These are phyloP conservation scores for Penelope pileata DNA, from an alignment of 2,113 vertebrate genomes.

Conservation along the genomic window DNA sequence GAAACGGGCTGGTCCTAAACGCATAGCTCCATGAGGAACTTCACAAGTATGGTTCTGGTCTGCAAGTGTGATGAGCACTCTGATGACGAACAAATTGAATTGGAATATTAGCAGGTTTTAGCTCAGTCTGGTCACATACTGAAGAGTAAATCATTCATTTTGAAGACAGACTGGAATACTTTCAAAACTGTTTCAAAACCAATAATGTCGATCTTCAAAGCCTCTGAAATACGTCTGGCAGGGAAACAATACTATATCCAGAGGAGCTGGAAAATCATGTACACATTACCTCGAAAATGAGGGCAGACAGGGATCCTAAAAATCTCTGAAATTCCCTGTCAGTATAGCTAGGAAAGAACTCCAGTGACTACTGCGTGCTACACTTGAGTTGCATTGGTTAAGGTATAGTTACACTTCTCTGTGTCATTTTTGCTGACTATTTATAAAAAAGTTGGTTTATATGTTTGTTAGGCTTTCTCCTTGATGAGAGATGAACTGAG, in stretches of 20 bases:
- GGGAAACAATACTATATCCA: background rate
- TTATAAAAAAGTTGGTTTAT: background rate
- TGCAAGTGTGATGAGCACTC: background rate
- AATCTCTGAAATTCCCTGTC: background rate
- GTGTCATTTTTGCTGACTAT: background rate
- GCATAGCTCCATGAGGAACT: background rate
- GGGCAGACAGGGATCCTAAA: background rate
- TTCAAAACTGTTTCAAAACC: background rate
- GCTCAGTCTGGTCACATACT: background rate
- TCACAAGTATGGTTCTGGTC: rapidly evolving
- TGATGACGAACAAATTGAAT: background rate
- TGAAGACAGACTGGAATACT: background rate
- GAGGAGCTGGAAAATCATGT: background rate
- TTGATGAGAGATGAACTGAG: background rate
- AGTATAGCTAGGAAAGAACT: background rate
- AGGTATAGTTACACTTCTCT: background rate
- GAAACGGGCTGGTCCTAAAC: background rate
- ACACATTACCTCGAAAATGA: background rate
- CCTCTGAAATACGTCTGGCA: background rate
- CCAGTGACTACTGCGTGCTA: background rate
- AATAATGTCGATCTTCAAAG: background rate
- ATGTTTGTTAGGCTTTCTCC: background rate
- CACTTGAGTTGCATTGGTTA: background rate
- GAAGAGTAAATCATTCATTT: background rate
- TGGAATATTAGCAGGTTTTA: background rate